Conservation (phyloP, 2,797 vertebrate species). For the Rhinella marina region DNA sequence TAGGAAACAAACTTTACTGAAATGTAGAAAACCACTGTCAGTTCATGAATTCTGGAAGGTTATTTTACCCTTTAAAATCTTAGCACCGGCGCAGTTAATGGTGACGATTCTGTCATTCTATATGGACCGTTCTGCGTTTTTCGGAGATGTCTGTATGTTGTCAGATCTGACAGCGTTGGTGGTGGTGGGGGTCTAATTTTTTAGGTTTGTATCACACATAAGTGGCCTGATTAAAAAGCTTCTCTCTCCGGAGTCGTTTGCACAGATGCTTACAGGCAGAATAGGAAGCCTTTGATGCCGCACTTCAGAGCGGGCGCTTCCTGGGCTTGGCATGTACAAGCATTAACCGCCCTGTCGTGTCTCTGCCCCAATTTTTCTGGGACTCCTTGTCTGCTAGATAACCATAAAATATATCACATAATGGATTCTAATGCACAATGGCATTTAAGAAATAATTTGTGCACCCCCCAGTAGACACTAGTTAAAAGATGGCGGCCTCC, state of each 20-base stretch:
- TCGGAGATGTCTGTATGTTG: neutral
- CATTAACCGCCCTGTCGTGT: neutral
- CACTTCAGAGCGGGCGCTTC: constrained; percentile 27
- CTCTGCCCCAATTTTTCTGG: constrained; percentile 29
- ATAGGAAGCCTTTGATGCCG: constrained; percentile 47
- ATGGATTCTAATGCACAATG: neutral
- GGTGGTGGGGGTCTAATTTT: neutral
- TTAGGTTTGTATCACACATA: constrained; percentile 11
- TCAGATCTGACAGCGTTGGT: neutral
- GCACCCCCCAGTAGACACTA: neutral
- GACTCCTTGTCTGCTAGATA: neutral
- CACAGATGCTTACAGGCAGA: constrained; percentile 43
- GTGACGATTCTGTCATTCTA: neutral
- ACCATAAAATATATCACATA: neutral
- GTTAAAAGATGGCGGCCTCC: too few relatives aligned
- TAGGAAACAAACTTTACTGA: too few relatives aligned
- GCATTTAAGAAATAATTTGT: neutral
- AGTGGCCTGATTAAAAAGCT: constrained; percentile 24
- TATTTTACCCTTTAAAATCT: too few relatives aligned
- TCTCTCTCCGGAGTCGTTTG: neutral
- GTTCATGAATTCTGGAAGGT: too few relatives aligned
- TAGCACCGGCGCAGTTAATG: too few relatives aligned
- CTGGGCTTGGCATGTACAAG: constrained; percentile 12
- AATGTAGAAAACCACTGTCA: too few relatives aligned
- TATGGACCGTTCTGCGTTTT: neutral